Evolutionary conservation across 1,140 invertebrate genomes (phyloP).

Genomic region (Pemphigus obesinymphae): DNA sequence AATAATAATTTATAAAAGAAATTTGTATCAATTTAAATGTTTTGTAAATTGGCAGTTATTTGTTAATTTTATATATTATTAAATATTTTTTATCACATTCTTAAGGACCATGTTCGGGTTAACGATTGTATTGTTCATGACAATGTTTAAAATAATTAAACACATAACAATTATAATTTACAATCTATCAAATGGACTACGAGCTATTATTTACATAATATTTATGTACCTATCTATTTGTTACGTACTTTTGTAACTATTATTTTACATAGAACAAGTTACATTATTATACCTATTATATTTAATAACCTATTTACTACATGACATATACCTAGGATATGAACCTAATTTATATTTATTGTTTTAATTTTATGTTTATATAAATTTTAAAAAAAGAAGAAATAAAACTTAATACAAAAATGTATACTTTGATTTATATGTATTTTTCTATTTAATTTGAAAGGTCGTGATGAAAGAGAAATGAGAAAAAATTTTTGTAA

Average conservation of each 20-base stretch:
- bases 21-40: not conserved
- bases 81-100: not conserved
- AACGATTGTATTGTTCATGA: not conserved
- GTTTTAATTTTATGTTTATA: too few relatives aligned
- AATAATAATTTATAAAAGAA: not conserved
- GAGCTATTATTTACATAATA: not conserved
- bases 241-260: constrained; percentile 19
- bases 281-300: too few relatives aligned
- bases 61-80: not conserved
- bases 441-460: too few relatives aligned
- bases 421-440: too few relatives aligned
- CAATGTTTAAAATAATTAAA: not conserved
- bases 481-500: too few relatives aligned
- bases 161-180: not conserved
- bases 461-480: too few relatives aligned
- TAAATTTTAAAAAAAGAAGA: too few relatives aligned
- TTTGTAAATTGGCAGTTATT: not conserved
- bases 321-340: too few relatives aligned
- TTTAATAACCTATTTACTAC: too few relatives aligned
- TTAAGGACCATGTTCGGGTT: not conserved
- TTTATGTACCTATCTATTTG: not conserved
- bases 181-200: not conserved
- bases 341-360: too few relatives aligned
- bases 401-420: too few relatives aligned
- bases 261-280: not conserved